Conservation (phyloP, 2,888 invertebrate genomes). For the Operophtera brumata region DNA sequence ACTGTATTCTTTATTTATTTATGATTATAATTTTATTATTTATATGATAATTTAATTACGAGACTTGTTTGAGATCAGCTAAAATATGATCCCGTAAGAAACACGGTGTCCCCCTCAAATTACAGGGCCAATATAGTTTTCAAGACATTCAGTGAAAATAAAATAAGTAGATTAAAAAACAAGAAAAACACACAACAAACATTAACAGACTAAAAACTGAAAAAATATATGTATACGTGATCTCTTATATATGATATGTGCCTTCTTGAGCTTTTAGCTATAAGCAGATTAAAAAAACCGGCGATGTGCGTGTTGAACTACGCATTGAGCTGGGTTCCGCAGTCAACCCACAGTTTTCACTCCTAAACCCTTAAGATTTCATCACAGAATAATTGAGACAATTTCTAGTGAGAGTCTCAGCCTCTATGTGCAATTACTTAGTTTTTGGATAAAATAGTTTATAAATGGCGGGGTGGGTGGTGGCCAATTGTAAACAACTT, state of each 20-base stretch:
- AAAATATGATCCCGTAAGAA: slow-evolving; percentile 10
- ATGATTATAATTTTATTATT: slow-evolving; percentile 6
- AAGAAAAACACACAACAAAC: slow-evolving; percentile 30
- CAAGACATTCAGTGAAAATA: not conserved
- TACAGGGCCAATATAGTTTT: not conserved
- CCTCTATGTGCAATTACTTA: too few species aligned
- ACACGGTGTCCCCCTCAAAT: not conserved
- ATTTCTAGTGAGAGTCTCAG: too few species aligned
- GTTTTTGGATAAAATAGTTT: too few species aligned
- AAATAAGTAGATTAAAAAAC: slow-evolving; percentile 21
- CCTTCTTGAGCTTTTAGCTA: slow-evolving; percentile 70
- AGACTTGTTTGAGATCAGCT: slow-evolving; percentile 20
- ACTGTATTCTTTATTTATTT: not conserved
- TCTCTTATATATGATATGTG: slow-evolving; percentile 65
- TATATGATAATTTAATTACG: slow-evolving; percentile 2
- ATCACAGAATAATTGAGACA: too few species aligned
- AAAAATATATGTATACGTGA: slow-evolving; percentile 40
- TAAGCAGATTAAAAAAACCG: slow-evolving; percentile 9
- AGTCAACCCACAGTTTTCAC: too few species aligned
- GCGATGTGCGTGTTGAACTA: too few species aligned
- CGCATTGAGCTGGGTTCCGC: too few species aligned
- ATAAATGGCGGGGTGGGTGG: too few species aligned
- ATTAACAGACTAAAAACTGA: slow-evolving; percentile 47
- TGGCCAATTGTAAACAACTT: too few species aligned
- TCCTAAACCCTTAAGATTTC: too few species aligned